These are phyloP conservation scores for Tiaroga cobitis DNA, from an alignment of 2,797 vertebrate species.

Conservation along the genomic window DNA sequence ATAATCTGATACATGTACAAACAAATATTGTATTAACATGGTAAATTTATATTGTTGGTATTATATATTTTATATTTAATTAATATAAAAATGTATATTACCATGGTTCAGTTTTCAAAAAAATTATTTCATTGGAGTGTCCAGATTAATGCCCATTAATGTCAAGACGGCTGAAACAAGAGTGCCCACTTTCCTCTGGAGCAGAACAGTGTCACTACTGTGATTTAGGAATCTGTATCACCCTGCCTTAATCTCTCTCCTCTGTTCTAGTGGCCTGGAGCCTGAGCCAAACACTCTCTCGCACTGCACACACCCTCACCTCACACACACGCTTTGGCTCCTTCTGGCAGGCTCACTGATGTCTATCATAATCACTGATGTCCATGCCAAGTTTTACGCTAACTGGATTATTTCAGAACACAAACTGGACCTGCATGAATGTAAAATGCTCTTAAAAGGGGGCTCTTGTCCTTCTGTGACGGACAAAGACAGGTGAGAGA, in stretches of 20 bases:
- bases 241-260: constrained; percentile 5
- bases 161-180: background rate
- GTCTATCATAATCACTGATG: constrained; percentile 43
- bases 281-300: constrained; percentile 17
- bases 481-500: background rate
- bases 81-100: background rate
- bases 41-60: too few species aligned
- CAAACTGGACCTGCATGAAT: constrained; percentile 18
- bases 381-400: constrained; percentile 38
- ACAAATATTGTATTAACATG: too few species aligned
- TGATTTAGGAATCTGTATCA: constrained; percentile 27
- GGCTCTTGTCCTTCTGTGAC: background rate
- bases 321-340: background rate
- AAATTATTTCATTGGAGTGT: background rate
- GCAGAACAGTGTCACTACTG: background rate
- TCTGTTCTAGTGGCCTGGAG: constrained; percentile 4
- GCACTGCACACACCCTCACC: background rate
- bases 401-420: constrained; percentile 38
- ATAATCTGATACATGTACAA: too few species aligned
- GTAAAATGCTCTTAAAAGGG: constrained; percentile 5
- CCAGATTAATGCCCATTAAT: background rate
- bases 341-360: constrained; percentile 30
- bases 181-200: background rate
- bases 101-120: background rate
- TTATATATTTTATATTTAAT: too few species aligned